A percentile compares a stretch with the other conserved stretches of the same genome.
Conservation (phyloP, 1,140 invertebrate genomes). For the Reticulitermes speratus region DNA sequence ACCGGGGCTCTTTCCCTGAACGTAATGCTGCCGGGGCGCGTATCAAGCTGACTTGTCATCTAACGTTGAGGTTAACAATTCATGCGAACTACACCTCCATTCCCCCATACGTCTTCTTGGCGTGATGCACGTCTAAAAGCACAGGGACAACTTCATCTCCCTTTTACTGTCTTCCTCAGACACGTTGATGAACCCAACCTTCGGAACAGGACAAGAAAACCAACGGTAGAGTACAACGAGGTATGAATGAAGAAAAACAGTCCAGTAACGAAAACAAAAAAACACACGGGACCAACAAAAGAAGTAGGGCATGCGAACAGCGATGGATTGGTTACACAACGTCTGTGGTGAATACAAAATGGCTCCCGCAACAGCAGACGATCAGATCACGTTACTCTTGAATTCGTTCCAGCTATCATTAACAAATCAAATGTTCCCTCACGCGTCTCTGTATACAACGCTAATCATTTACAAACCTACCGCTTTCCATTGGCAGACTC, state of each 20-base stretch:
- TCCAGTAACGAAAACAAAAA: background rate
- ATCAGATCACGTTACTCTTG: background rate
- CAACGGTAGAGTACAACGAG: background rate
- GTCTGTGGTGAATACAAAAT: background rate
- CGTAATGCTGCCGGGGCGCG: too few relatives aligned
- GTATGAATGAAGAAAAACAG: constrained; percentile 13
- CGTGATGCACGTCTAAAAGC: too few relatives aligned
- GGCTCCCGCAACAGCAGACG: background rate
- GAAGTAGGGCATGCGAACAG: constrained; percentile 7
- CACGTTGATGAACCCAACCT: background rate
- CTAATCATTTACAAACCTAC: background rate
- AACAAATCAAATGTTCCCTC: background rate
- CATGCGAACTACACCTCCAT: too few relatives aligned
- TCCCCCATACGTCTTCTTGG: too few relatives aligned
- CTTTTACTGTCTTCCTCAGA: background rate
- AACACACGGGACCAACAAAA: background rate
- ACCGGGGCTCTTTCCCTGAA: too few relatives aligned
- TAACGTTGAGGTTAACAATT: too few relatives aligned
- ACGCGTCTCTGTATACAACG: background rate
- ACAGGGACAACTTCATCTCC: too few relatives aligned
- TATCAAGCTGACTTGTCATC: too few relatives aligned
- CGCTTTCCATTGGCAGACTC: background rate
- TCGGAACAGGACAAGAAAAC: background rate
- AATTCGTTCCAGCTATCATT: background rate
- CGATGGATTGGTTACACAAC: constrained; percentile 2